These are phyloP conservation scores for Hemiscyllium ocellatum DNA, from an alignment of 2,113 vertebrate species.

Conservation along the genomic window DNA sequence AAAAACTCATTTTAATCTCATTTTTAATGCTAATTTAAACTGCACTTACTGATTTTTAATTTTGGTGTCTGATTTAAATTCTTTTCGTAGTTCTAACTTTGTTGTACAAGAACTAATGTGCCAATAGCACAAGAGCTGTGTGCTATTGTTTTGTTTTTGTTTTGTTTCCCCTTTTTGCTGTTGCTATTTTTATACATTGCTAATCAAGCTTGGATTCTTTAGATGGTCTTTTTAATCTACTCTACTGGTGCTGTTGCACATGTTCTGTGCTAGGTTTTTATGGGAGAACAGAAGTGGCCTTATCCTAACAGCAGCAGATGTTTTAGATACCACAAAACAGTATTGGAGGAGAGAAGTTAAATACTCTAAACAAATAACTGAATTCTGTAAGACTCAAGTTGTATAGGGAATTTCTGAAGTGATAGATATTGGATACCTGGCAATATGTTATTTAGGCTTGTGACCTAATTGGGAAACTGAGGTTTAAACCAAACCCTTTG, in stretches of 20 bases:
- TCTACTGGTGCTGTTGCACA: conserved; percentile 30
- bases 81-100: conserved; percentile 23
- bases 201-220: conserved; percentile 36
- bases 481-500: conserved; percentile 10
- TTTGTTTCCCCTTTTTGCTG: conserved; percentile 12
- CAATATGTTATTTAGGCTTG: not conserved
- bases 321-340: conserved; percentile 30
- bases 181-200: conserved; percentile 24
- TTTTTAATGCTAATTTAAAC: conserved; percentile 32
- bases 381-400: conserved; percentile 19
- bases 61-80: conserved; percentile 24
- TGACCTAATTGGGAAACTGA: conserved; percentile 1
- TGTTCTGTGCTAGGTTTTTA: conserved; percentile 25
- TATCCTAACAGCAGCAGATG: conserved; percentile 21
- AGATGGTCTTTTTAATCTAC: conserved; percentile 32
- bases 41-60: conserved; percentile 33
- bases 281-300: conserved; percentile 36
- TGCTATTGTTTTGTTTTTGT: not conserved
- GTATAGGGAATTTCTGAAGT: conserved; percentile 27
- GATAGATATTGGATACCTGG: not conserved
- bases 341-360: conserved; percentile 27
- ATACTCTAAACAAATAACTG: not conserved
- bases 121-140: not conserved
- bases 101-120: conserved; percentile 24
- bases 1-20: conserved; percentile 29